Evolutionary conservation across 2,797 vertebrate genomes (phyloP).

Genomic region (Hypotaenidia okinawae): DNA sequence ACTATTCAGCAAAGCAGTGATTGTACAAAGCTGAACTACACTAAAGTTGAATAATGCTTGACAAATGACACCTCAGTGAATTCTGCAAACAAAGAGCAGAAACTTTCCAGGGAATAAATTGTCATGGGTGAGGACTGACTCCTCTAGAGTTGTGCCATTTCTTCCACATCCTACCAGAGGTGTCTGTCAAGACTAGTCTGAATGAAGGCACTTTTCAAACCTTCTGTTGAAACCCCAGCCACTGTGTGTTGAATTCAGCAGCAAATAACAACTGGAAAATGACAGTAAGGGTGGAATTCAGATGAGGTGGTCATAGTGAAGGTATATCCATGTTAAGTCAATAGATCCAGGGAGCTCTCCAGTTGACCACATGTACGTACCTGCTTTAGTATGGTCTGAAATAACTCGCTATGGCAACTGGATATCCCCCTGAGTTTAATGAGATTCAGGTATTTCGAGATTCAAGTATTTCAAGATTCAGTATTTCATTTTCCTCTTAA

Average conservation of each 20-base stretch:
- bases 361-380: fast-evolving
- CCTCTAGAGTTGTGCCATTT: neutral
- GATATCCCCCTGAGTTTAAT: neutral
- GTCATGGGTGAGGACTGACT: neutral
- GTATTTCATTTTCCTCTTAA: neutral
- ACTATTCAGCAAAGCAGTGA: neutral
- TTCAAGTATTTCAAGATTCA: neutral
- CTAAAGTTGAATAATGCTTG: neutral
- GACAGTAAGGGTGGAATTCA: neutral
- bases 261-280: neutral
- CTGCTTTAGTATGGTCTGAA: neutral
- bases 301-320: neutral
- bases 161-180: neutral
- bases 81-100: neutral
- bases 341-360: neutral
- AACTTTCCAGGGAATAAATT: neutral
- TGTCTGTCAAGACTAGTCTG: neutral
- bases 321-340: neutral
- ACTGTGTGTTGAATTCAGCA: neutral
- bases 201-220: neutral
- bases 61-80: neutral
- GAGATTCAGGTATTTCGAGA: too few species aligned
- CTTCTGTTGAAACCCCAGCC: neutral
- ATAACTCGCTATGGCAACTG: neutral
- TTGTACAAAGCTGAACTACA: neutral